phyloP scores from a whole-genome alignment of 2,888 invertebrate species.

The Phasia obesa region DNA sequence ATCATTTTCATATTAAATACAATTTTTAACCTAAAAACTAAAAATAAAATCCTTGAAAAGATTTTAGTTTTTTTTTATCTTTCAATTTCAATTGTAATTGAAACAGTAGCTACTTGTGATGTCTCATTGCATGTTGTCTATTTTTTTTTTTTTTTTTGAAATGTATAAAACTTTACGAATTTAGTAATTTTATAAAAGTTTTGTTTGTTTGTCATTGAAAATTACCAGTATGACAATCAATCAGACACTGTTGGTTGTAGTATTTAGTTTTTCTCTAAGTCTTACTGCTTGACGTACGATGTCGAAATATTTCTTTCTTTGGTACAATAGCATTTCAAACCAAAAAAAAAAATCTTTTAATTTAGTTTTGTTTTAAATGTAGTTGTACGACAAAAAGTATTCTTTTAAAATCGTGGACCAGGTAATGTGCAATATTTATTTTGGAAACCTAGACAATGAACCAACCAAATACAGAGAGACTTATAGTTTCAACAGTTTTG shows the following conservation, averaged over 20 bases:
- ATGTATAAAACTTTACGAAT: slow-evolving; percentile 35
- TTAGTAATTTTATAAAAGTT: slow-evolving; percentile 25
- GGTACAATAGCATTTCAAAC: no score
- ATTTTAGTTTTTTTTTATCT: neutral
- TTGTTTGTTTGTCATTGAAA: slow-evolving; percentile 63
- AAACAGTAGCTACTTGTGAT: slow-evolving; percentile 68
- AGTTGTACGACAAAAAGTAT: no score
- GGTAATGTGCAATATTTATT: slow-evolving; percentile 38
- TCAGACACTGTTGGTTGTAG: slow-evolving; percentile 59
- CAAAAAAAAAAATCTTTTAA: no score
- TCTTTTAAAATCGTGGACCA: no score
- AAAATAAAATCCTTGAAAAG: slow-evolving; percentile 38
- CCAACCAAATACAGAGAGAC: slow-evolving; percentile 7
- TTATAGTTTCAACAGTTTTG: slow-evolving; percentile 45
- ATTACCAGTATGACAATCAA: slow-evolving; percentile 68
- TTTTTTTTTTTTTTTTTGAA: slow-evolving; percentile 21
- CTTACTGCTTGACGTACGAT: no score
- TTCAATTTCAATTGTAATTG: slow-evolving; percentile 44
- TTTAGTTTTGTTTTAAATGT: no score
- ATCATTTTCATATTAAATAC: no score
- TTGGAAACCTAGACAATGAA: slow-evolving; percentile 10
- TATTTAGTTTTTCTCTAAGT: no score
- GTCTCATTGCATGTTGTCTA: slow-evolving; percentile 60
- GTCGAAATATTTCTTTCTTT: no score
- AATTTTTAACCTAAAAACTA: neutral